phyloP scores from a whole-genome alignment of 2,888 invertebrate species.

The Campoplex nolae region DNA sequence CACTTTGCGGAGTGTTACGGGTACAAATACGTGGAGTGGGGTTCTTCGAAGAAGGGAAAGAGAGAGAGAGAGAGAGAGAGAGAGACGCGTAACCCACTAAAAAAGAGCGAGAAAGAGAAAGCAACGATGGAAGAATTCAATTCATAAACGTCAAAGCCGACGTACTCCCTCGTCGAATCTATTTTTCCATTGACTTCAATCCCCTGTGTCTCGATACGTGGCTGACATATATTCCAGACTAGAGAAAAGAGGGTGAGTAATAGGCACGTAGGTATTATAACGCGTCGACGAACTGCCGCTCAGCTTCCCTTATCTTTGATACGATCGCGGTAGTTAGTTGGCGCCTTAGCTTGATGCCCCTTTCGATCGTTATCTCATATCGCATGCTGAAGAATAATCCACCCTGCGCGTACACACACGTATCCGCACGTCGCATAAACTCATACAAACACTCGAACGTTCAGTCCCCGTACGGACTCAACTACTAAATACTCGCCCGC shows the following conservation, averaged over 20 bases:
- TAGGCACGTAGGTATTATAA: conserved; percentile 59
- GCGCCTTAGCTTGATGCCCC: conserved; percentile 81
- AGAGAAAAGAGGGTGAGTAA: conserved; percentile 22
- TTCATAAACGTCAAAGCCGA: conserved; percentile 72
- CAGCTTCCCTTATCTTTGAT: conserved; percentile 75
- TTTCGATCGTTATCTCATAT: conserved; percentile 80
- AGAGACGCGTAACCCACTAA: not conserved
- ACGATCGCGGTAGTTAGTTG: conserved; percentile 83
- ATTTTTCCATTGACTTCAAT: conserved; percentile 16
- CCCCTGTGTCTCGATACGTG: conserved; percentile 19
- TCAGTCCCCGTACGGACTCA: not conserved
- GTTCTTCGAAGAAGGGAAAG: not conserved
- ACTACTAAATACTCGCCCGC: conserved; percentile 30
- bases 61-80: not conserved
- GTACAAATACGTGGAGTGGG: not conserved
- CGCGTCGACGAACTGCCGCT: conserved; percentile 53
- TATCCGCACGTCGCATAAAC: not conserved
- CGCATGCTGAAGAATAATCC: conserved; percentile 58
- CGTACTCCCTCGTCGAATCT: conserved; percentile 18
- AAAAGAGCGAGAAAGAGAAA: conserved; percentile 1
- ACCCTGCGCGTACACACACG: not conserved
- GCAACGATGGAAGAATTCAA: conserved; percentile 76
- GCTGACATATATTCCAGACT: not conserved
- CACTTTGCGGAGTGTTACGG: conserved; percentile 35
- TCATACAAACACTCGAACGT: not conserved